Evolutionary conservation across 2,888 invertebrate species (phyloP).

Genomic region (Coelogynopora nodosa): DNA sequence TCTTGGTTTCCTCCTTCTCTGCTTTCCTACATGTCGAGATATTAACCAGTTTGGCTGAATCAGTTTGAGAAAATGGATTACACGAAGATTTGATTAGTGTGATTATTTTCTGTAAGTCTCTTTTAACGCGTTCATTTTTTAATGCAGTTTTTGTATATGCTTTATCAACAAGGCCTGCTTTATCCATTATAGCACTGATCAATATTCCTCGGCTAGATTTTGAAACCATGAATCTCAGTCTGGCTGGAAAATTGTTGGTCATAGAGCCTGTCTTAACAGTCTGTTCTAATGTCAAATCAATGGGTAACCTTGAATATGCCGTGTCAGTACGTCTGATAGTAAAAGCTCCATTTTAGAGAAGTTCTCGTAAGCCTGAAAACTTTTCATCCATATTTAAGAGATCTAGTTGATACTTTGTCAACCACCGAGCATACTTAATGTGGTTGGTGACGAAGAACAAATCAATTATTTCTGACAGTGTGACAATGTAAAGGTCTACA

Average conservation of each 20-base stretch:
- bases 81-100: conserved; percentile 36
- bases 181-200: neutral
- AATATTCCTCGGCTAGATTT: conserved; percentile 32
- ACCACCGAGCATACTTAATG: conserved; percentile 48
- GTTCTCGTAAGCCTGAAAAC: no score
- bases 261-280: conserved; percentile 46
- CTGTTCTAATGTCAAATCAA: no score
- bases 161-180: conserved; percentile 37
- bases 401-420: no score
- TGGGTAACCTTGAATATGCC: no score
- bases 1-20: neutral
- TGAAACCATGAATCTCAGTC: conserved; percentile 40
- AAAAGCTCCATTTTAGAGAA: no score
- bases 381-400: no score
- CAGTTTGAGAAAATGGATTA: no score
- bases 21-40: neutral
- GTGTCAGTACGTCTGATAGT: no score
- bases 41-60: neutral
- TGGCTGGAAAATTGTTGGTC: conserved; percentile 41
- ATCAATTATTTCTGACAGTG: conserved; percentile 42
- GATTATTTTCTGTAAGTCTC: conserved; percentile 42
- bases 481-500: conserved; percentile 45
- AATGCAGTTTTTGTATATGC: conserved; percentile 39
- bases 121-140: conserved; percentile 22
- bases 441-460: conserved; percentile 49